Evolutionary conservation across 2,888 invertebrate genomes (phyloP).

Genomic region (Zele albiditarsus): DNA sequence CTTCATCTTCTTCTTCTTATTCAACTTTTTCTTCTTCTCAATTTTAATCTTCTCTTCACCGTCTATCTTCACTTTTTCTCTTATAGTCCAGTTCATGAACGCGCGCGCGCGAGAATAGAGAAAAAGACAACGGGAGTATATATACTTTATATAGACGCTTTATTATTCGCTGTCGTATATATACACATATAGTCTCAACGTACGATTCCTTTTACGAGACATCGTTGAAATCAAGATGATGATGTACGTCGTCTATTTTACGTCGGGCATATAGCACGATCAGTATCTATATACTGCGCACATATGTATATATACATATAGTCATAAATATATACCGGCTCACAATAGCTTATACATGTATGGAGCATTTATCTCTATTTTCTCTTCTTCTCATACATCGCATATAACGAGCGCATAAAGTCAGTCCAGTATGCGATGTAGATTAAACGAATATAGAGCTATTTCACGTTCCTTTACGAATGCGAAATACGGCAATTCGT

Average conservation of each 20-base stretch:
- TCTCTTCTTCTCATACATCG: conserved; percentile 16
- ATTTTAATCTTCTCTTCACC: background rate
- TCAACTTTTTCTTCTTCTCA: background rate
- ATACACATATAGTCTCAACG: background rate
- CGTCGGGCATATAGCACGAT: background rate
- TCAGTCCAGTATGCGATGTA: conserved; percentile 6
- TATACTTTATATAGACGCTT: conserved; percentile 25
- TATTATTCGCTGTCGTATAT: conserved; percentile 18
- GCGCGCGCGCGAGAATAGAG: background rate
- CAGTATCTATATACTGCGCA: background rate
- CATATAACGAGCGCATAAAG: conserved; percentile 3
- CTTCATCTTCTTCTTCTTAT: background rate
- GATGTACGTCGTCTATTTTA: conserved; percentile 34
- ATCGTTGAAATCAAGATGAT: conserved; percentile 34
- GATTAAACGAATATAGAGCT: conserved; percentile 33
- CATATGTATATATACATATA: background rate
- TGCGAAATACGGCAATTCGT: conserved; percentile 32
- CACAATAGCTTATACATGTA: background rate
- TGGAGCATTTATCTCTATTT: conserved; percentile 23
- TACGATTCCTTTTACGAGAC: conserved; percentile 32
- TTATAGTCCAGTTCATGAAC: conserved; percentile 24
- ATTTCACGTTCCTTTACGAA: conserved; percentile 33
- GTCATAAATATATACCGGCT: background rate
- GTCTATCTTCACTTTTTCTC: background rate
- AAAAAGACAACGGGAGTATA: background rate